Evolutionary conservation across 2,113 vertebrate genomes (phyloP).

Genomic region (Phrynosoma platyrhinos): DNA sequence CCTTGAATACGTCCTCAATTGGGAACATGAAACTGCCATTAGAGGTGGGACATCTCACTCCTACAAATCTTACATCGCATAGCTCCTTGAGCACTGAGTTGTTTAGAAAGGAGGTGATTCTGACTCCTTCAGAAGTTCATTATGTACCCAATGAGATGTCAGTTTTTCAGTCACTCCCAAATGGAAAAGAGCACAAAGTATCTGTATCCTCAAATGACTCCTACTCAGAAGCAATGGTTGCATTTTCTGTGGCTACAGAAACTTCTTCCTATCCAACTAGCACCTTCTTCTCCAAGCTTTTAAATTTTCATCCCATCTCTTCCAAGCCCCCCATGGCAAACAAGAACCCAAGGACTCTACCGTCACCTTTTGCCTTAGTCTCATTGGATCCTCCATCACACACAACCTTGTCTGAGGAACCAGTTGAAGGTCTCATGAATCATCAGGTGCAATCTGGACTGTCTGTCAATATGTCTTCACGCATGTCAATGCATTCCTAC

Average conservation of each 20-base stretch:
- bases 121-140: neutral
- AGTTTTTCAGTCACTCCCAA: rapidly evolving
- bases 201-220: neutral
- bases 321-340: neutral
- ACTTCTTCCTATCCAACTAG: rapidly evolving
- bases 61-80: rapidly evolving
- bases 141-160: rapidly evolving
- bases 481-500: rapidly evolving
- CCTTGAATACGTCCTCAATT: neutral
- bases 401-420: rapidly evolving
- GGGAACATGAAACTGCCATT: neutral
- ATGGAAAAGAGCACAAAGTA: rapidly evolving
- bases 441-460: neutral
- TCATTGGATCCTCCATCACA: rapidly evolving
- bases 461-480: neutral
- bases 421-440: rapidly evolving
- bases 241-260: neutral
- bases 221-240: rapidly evolving
- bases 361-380: rapidly evolving
- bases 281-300: rapidly evolving
- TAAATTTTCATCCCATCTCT: neutral
- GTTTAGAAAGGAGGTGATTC: neutral
- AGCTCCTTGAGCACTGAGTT: neutral
- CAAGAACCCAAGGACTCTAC: rapidly evolving
- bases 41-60: rapidly evolving